These are phyloP conservation scores for Tragelaphus scriptus DNA, from an alignment of 2,113 vertebrate genomes.

Conservation along the genomic window DNA sequence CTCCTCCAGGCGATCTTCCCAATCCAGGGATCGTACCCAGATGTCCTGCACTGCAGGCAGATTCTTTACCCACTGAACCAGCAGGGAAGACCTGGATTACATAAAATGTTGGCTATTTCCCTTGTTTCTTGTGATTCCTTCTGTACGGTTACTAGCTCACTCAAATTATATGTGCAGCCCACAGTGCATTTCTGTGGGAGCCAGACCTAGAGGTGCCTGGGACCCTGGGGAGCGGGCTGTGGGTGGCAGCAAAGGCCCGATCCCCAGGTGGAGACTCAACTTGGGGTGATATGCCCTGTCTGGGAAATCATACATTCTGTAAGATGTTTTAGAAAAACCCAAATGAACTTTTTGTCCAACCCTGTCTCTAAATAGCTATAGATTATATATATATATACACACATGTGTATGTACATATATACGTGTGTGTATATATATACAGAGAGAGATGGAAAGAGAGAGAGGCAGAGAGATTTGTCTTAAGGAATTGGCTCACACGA, in stretches of 20 bases:
- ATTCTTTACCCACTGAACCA: not conserved
- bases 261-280: not conserved
- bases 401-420: accelerated
- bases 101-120: accelerated
- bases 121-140: not conserved
- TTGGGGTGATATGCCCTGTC: not conserved
- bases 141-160: accelerated
- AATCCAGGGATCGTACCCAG: not conserved
- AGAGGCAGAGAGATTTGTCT: not conserved
- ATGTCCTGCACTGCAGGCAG: not conserved
- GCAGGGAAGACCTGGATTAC: not conserved
- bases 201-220: not conserved
- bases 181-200: not conserved
- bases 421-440: not conserved
- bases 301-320: not conserved
- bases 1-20: not conserved
- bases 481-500: not conserved
- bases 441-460: not conserved
- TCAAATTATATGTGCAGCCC: not conserved
- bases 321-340: not conserved
- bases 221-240: not conserved
- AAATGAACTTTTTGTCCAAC: not conserved
- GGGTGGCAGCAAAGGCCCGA: not conserved
- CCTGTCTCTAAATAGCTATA: not conserved
- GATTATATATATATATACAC: not conserved